These are phyloP conservation scores for Octonoba sinensis DNA, from an alignment of 2,888 invertebrate species.

Conservation along the genomic window DNA sequence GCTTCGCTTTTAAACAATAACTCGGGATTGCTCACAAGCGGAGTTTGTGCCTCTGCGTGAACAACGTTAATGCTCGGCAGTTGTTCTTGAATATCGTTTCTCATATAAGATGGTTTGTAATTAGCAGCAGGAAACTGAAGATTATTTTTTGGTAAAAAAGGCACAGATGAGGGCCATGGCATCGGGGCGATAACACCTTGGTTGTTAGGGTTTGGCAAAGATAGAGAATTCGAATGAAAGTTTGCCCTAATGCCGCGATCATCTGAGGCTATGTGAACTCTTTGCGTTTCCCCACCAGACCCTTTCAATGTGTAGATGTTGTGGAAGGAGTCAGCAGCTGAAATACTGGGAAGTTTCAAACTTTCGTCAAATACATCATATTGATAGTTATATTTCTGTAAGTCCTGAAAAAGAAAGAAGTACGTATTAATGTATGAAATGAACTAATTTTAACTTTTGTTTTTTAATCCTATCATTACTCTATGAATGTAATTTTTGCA, in stretches of 20 bases:
- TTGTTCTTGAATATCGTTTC: neutral
- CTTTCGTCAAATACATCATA: neutral
- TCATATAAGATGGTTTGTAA: neutral
- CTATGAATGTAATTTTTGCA: neutral
- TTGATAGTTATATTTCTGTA: neutral
- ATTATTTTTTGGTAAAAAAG: neutral
- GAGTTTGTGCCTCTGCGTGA: no score
- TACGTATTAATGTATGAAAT: no score
- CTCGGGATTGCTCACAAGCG: no score
- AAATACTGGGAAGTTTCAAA: neutral
- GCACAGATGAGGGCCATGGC: neutral
- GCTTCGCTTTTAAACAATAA: no score
- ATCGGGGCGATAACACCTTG: neutral
- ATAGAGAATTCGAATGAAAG: slow-evolving; percentile 21
- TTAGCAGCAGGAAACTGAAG: neutral
- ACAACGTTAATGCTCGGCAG: no score
- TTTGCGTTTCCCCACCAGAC: slow-evolving; percentile 13
- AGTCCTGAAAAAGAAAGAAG: slow-evolving; percentile 13
- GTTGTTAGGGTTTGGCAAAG: neutral
- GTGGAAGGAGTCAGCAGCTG: slow-evolving; percentile 4
- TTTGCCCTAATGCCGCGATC: slow-evolving; percentile 32
- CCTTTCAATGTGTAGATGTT: slow-evolving; percentile 29
- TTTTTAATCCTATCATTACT: no score
- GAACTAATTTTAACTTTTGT: no score
- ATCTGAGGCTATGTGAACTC: slow-evolving; percentile 38